phyloP scores from a whole-genome alignment of 2,797 vertebrate species.

The Acomys russatus region DNA sequence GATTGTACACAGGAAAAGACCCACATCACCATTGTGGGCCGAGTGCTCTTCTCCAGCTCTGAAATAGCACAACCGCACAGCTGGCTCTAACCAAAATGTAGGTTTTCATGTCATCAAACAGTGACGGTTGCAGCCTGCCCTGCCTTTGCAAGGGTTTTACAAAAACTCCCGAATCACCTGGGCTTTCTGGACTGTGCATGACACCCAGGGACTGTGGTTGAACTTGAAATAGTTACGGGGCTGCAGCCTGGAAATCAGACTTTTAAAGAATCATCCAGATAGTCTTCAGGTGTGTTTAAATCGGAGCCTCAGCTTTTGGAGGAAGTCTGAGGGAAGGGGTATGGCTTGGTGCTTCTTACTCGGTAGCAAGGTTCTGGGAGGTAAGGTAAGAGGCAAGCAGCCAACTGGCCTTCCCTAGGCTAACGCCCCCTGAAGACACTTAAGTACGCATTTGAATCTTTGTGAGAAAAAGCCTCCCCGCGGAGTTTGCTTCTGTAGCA shows the following conservation, averaged over 20 bases:
- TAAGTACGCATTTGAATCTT: neutral
- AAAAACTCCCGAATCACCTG: neutral
- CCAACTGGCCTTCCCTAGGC: neutral
- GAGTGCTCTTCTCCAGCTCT: neutral
- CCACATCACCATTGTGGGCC: neutral
- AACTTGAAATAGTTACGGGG: neutral
- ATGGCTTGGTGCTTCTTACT: neutral
- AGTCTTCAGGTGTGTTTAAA: neutral
- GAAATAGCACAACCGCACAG: neutral
- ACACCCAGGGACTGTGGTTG: neutral
- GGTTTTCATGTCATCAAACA: neutral
- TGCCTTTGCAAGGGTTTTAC: neutral
- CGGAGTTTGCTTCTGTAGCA: neutral
- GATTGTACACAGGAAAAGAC: conserved; percentile 75
- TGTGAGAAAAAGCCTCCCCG: neutral
- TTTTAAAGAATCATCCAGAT: neutral
- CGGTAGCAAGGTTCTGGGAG: neutral
- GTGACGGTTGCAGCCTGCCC: neutral
- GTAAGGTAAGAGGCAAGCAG: neutral
- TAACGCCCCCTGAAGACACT: neutral
- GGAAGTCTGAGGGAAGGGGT: neutral
- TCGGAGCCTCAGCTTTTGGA: conserved; percentile 13
- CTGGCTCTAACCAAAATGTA: neutral
- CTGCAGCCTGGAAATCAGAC: neutral
- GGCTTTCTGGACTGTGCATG: neutral